These are phyloP conservation scores for Aspidoscelis tigris DNA, from an alignment of 2,113 vertebrate genomes.

Conservation along the genomic window DNA sequence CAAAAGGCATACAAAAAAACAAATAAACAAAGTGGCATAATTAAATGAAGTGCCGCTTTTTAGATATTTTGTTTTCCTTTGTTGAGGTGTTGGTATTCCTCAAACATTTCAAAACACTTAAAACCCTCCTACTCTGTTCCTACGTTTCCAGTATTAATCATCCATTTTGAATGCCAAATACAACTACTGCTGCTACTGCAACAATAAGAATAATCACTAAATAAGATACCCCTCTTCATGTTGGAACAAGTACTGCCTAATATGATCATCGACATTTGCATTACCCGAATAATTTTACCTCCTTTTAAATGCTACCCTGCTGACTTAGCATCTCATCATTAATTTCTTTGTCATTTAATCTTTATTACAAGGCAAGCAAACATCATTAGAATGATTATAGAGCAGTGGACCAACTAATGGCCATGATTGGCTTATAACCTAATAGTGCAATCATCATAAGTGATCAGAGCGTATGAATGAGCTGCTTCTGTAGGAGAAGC, in stretches of 20 bases:
- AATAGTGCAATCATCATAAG: background rate
- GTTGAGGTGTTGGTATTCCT: too few relatives aligned
- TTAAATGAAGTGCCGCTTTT: too few relatives aligned
- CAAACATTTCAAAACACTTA: too few relatives aligned
- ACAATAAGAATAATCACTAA: background rate
- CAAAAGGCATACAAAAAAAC: too few relatives aligned
- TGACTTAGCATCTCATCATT: background rate
- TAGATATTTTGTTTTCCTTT: too few relatives aligned
- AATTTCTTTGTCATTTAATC: slow-evolving; percentile 22
- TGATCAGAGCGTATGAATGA: background rate
- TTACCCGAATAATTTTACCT: slow-evolving; percentile 23
- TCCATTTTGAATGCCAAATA: too few relatives aligned
- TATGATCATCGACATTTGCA: slow-evolving; percentile 27
- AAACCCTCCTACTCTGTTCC: too few relatives aligned
- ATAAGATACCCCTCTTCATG: background rate
- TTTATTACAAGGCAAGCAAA: slow-evolving; percentile 27
- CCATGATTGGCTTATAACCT: slow-evolving; percentile 24
- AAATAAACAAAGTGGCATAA: too few relatives aligned
- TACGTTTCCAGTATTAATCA: too few relatives aligned
- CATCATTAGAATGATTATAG: slow-evolving; percentile 23
- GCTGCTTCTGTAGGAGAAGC: background rate
- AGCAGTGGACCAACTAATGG: slow-evolving; percentile 5
- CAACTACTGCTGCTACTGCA: too few relatives aligned
- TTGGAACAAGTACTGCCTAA: background rate
- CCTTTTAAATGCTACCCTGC: slow-evolving; percentile 9